Evolutionary conservation across 2,888 invertebrate species (phyloP).

Genomic region (Tetragnatha montana): DNA sequence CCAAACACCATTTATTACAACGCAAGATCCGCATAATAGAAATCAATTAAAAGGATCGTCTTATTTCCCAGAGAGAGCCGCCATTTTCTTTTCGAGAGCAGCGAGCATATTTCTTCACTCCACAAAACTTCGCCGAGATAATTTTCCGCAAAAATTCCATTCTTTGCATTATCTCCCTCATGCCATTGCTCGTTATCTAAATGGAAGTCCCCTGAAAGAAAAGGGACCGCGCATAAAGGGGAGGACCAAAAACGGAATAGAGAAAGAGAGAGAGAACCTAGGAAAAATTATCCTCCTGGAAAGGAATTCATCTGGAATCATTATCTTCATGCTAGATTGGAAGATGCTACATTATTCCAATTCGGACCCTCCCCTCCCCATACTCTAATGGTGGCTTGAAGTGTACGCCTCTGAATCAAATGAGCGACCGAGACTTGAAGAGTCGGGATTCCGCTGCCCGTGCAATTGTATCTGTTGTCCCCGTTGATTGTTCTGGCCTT

Average conservation of each 20-base stretch:
- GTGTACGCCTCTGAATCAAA: constrained; percentile 37
- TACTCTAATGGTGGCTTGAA: constrained; percentile 50
- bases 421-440: constrained; percentile 23
- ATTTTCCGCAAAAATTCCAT: constrained; percentile 6
- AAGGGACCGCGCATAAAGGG: constrained; percentile 44
- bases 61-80: background rate
- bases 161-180: constrained; percentile 29
- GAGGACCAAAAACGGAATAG: constrained; percentile 21
- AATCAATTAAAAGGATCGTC: constrained; percentile 28
- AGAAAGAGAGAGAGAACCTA: background rate
- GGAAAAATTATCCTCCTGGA: constrained; percentile 49
- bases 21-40: constrained; percentile 21
- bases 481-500: constrained; percentile 37
- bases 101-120: constrained; percentile 27
- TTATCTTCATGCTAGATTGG: constrained; percentile 63
- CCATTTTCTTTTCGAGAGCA: constrained; percentile 18
- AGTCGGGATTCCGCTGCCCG: constrained; percentile 4
- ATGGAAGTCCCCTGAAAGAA: constrained; percentile 46
- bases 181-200: constrained; percentile 59
- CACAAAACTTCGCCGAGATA: constrained; percentile 11
- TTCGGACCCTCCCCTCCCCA: constrained; percentile 17
- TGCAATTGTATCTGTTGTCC: constrained; percentile 28
- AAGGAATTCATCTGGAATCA: constrained; percentile 66
- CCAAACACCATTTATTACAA: constrained; percentile 29
- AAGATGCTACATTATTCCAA: constrained; percentile 59